A percentile compares a stretch with the other conserved stretches of the same genome.
Evolutionary conservation across 2,113 vertebrate genomes (phyloP).

Genomic region (Neotoma lepida): DNA sequence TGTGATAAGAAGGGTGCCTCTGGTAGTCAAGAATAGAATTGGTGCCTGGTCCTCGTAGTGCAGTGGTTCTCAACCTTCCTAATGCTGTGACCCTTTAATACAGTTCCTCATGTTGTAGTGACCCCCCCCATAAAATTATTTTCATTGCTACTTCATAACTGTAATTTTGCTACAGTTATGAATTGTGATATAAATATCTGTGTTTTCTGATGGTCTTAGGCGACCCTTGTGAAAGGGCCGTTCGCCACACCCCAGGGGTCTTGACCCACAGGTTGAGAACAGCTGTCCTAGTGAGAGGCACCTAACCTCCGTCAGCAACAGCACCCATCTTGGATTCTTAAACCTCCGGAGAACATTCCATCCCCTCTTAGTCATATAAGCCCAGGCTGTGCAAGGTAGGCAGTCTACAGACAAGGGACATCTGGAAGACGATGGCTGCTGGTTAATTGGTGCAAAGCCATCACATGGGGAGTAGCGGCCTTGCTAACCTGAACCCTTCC

Average conservation of each 20-base stretch:
- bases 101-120: background rate
- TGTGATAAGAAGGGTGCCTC: background rate
- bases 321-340: background rate
- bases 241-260: background rate
- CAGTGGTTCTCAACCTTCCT: background rate
- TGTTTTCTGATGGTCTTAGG: background rate
- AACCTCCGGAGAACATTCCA: background rate
- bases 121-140: background rate
- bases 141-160: background rate
- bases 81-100: background rate
- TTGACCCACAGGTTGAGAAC: background rate
- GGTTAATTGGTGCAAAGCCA: accelerated
- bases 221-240: background rate
- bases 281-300: background rate
- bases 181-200: background rate
- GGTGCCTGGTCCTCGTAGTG: background rate
- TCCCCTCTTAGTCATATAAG: background rate
- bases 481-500: background rate
- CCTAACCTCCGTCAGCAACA: background rate
- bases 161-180: background rate
- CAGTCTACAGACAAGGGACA: background rate
- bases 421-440: background rate
- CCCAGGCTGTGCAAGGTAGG: background rate
- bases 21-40: background rate
- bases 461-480: accelerated